Base-by-base conservation (phyloP, 2,797 vertebrate species). In the Alcedo quadribrachys region DNA sequence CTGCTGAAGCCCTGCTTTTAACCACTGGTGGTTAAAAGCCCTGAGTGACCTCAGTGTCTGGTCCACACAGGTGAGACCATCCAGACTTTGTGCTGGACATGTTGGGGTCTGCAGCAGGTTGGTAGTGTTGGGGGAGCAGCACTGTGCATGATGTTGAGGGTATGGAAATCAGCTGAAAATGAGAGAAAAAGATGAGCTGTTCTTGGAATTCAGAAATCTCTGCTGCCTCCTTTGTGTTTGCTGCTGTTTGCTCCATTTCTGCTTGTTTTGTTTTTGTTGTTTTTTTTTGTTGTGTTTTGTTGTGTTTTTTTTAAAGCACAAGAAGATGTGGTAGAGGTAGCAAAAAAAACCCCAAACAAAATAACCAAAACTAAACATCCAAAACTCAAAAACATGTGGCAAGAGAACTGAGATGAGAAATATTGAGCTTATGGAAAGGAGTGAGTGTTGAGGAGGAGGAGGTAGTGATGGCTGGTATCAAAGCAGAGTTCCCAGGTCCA, bases 401-500 rank as follows among this genome's bases (percentile, higher is more conserved):
- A 43, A 30, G 48, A 71, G 67, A 45, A 70, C 30, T 0, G 7
- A 70, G 33, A 30, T 12, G 27, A 33, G 63, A 27, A 51, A 21
- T 1, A 8, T 5, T 45, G 71, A 48, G 45, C 18, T 40, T 3
- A 1, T 15, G 69, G 57, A 24, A 35, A 77, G 48, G 18, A 63
- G 21, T 0, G 40, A 32, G 20, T 3, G 12, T 3, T 28, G 80
- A 50, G 54, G 43, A 77, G 32, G 80, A 37, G 58, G 37, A 77
- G 33, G n/a, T 32, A 35, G 18, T 3, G 51, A 43, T 27, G 62
- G 33, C 21, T 9, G 51, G 8, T 18, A 45, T 9, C 0, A 0
- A 28, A 25, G 73, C 51, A 35, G 66, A 80, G 55, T 12, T 9
- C 61, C 11, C 0, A 0, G 13, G 20, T 21, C 12, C 33, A 0